Percentiles rank a stretch among this genome's conserved stretches.
Conservation (phyloP, 2,888 invertebrate genomes). For the Eucriotettix oculatus region DNA sequence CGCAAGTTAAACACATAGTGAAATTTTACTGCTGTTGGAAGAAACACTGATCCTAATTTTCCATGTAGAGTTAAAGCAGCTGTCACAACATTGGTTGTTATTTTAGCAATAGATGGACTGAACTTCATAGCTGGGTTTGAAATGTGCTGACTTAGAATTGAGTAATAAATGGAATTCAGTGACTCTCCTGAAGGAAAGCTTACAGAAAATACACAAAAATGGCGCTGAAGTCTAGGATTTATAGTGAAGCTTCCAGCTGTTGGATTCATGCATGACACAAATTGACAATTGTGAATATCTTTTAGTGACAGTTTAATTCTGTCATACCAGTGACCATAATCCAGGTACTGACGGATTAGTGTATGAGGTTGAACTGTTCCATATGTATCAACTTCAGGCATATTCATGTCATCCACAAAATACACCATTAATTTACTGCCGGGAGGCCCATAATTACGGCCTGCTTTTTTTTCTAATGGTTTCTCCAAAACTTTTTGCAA, state of each 20-base stretch:
- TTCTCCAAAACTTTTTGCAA: constrained; percentile 76
- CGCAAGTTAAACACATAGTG: constrained; percentile 88
- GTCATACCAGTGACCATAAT: constrained; percentile 94
- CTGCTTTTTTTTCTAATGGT: constrained; percentile 88
- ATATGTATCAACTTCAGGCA: constrained; percentile 91
- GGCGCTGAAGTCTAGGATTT: constrained; percentile 73
- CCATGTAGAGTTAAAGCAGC: constrained; percentile 62
- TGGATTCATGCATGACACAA: constrained; percentile 92
- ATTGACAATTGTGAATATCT: constrained; percentile 86
- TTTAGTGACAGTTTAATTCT: constrained; percentile 67
- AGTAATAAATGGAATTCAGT: constrained; percentile 63
- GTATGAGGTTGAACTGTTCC: constrained; percentile 94
- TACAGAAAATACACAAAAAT: constrained; percentile 73
- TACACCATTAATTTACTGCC: constrained; percentile 82
- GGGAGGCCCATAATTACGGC: constrained; percentile 81
- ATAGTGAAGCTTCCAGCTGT: constrained; percentile 91
- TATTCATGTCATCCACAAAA: constrained; percentile 92
- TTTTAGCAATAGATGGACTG: constrained; percentile 35
- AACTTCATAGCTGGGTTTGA: constrained; percentile 50
- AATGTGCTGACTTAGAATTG: constrained; percentile 65
- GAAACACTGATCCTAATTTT: constrained; percentile 55
- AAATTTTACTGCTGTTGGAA: constrained; percentile 89
- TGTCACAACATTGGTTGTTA: constrained; percentile 42
- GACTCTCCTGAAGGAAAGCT: constrained; percentile 75
- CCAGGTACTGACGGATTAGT: constrained; percentile 78